phyloP scores from a whole-genome alignment of 2,113 vertebrate species.

The Upupa epops region DNA sequence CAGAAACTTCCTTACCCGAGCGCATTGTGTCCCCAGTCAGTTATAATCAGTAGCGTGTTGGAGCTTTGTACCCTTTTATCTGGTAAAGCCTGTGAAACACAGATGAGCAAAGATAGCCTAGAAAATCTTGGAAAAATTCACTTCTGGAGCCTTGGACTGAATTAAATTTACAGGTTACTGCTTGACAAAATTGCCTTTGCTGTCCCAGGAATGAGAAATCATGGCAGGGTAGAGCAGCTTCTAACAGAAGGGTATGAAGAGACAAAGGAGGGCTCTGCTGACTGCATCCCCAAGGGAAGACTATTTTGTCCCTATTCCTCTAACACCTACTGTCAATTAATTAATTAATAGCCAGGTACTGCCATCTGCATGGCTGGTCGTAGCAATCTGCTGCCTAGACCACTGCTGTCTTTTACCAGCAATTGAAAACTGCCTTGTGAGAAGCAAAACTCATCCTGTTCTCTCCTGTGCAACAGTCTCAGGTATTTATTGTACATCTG shows the following conservation, averaged over 20 bases:
- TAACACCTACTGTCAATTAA: not conserved
- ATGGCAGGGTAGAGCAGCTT: not conserved
- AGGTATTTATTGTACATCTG: not conserved
- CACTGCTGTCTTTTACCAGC: not conserved
- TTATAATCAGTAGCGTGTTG: not conserved
- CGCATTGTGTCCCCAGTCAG: not conserved
- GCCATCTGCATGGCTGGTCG: not conserved
- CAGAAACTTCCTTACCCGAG: not conserved
- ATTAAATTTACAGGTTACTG: not conserved
- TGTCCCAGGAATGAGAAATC: not conserved
- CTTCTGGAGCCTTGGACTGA: not conserved
- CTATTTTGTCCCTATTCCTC: not conserved
- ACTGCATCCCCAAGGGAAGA: not conserved
- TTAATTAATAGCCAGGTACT: not conserved
- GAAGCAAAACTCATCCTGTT: not conserved
- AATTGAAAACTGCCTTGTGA: not conserved
- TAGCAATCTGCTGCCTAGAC: not conserved
- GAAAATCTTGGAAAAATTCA: rapidly evolving
- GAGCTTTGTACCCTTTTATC: not conserved
- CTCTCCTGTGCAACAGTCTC: not conserved
- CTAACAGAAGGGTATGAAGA: not conserved
- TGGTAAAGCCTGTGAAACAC: not conserved
- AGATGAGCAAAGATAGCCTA: not conserved
- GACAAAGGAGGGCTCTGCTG: not conserved
- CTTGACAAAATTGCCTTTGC: not conserved